These are phyloP conservation scores for Chrysaora quinquecirrha DNA, from an alignment of 30 jellyfish, hydroid and myxozoan species.

Conservation along the genomic window DNA sequence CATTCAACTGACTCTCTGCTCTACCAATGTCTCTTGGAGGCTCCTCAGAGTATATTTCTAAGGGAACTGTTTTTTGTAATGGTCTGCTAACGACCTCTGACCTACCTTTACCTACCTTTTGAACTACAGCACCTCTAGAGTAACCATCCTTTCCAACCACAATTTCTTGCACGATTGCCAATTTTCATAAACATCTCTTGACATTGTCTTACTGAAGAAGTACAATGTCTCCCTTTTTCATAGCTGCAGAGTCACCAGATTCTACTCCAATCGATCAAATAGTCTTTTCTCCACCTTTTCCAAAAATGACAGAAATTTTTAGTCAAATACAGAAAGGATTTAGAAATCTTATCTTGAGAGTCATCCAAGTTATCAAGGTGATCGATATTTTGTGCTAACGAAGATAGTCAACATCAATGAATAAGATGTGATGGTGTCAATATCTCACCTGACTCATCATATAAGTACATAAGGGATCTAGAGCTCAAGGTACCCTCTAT, in stretches of 20 bases:
- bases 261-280: conserved; percentile 48
- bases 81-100: background rate
- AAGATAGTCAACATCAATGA: conserved; percentile 26
- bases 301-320: conserved; percentile 34
- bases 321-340: conserved; percentile 28
- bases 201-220: conserved; percentile 5
- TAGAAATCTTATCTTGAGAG: no score
- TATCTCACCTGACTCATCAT: conserved; percentile 30
- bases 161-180: background rate
- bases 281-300: no score
- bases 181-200: conserved; percentile 10
- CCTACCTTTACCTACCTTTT: no score
- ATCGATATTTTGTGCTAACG: no score
- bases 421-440: conserved; percentile 53
- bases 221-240: conserved; percentile 12
- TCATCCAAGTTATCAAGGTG: no score
- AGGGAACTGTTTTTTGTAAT: background rate
- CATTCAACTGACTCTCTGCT: no score
- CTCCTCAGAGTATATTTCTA: background rate
- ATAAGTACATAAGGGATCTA: conserved; percentile 27
- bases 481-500: conserved; percentile 32
- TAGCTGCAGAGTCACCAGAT: background rate
- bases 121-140: background rate
- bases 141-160: conserved; percentile 15
- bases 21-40: background rate